A percentile compares a stretch with the other conserved stretches of the same genome.
Evolutionary conservation across 2,888 invertebrate genomes (phyloP).

Genomic region (Tipula confusa): DNA sequence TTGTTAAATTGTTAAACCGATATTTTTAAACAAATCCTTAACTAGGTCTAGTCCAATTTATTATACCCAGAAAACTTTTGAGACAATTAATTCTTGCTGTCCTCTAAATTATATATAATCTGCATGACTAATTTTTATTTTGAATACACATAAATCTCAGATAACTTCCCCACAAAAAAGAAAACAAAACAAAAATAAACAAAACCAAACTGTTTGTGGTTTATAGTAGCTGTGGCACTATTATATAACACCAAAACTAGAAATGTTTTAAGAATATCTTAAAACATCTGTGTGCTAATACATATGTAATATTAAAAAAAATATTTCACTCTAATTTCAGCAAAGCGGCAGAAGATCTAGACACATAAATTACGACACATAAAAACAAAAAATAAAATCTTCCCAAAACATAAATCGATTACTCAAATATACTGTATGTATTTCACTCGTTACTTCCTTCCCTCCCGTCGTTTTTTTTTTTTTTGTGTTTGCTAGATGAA

Average conservation of each 20-base stretch:
- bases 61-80: background rate
- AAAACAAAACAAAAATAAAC: too few species aligned
- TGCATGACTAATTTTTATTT: background rate
- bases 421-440: background rate
- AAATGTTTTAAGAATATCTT: background rate
- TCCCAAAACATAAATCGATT: background rate
- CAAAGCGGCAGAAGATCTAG: slow-evolving; percentile 6
- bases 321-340: background rate
- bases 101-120: background rate
- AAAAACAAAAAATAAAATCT: background rate
- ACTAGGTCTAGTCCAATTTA: too few species aligned
- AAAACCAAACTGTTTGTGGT: background rate
- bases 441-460: too few species aligned
- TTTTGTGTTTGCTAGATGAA: too few species aligned
- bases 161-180: background rate
- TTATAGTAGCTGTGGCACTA: background rate
- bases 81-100: background rate
- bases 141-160: background rate
- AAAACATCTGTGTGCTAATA: slow-evolving; percentile 20
- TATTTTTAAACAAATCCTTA: too few species aligned
- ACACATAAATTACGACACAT: background rate
- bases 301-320: background rate
- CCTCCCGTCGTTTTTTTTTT: background rate
- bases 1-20: too few species aligned
- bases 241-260: background rate